phyloP scores from a whole-genome alignment of 2,888 invertebrate genomes.

The Subacronicta megacephala region DNA sequence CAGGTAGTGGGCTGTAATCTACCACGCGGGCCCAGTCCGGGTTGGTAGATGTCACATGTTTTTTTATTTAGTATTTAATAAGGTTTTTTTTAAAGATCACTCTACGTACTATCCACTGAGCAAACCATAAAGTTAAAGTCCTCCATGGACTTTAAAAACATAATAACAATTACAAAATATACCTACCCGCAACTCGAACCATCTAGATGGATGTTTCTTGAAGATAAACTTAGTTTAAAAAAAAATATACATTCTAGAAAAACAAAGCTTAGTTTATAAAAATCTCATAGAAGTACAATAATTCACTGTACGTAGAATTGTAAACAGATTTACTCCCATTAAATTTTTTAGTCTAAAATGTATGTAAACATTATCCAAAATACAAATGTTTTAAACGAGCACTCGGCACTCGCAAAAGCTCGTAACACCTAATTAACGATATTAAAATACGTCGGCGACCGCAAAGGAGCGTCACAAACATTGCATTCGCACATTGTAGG shows the following conservation, averaged over 20 bases:
- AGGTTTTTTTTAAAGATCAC: no score
- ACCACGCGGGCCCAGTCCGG: no score
- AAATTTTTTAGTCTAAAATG: constrained; percentile 53
- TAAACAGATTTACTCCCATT: constrained; percentile 56
- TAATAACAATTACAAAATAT: no score
- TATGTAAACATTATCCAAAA: constrained; percentile 65
- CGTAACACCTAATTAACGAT: constrained; percentile 89
- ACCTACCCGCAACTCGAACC: no score
- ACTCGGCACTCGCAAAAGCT: constrained; percentile 69
- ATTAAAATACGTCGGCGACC: constrained; percentile 86
- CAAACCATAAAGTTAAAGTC: no score
- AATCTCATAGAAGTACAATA: background rate
- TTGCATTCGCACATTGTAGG: constrained; percentile 86
- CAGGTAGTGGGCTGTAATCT: no score
- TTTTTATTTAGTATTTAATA: no score
- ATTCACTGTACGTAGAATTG: constrained; percentile 28
- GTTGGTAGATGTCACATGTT: no score
- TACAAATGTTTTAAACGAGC: constrained; percentile 64
- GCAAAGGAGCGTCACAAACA: constrained; percentile 83
- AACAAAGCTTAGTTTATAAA: background rate
- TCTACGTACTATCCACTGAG: no score
- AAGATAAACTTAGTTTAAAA: no score
- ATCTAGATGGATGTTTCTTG: no score
- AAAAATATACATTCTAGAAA: background rate
- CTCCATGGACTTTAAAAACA: no score